Evolutionary conservation across 2,797 vertebrate species (phyloP).

Genomic region (Pseudomugil gertrudae): DNA sequence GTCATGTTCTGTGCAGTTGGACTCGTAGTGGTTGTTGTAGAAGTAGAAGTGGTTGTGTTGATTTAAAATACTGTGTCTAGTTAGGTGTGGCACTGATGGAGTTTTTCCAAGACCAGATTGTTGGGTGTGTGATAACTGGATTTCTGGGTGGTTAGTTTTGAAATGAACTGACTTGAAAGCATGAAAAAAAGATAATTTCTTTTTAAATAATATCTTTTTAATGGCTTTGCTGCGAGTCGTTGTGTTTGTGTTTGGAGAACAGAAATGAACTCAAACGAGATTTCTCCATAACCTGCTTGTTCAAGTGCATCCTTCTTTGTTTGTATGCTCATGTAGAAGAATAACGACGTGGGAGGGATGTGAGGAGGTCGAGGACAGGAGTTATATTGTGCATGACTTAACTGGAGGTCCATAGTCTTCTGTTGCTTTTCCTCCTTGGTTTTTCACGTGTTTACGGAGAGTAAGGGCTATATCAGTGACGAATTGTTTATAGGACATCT

Average conservation of each 20-base stretch:
- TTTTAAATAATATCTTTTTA: background rate
- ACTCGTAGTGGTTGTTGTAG: conserved; percentile 18
- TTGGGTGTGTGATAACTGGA: conserved; percentile 29
- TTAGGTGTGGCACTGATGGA: conserved; percentile 45
- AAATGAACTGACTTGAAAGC: conserved; percentile 35
- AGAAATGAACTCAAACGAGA: conserved; percentile 19
- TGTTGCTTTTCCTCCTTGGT: conserved; percentile 55
- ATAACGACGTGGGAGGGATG: background rate
- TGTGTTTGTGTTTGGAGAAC: conserved; percentile 24
- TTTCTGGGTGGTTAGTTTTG: conserved; percentile 46
- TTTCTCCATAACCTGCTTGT: conserved; percentile 31
- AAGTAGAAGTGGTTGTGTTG: conserved; percentile 10
- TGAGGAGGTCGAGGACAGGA: background rate
- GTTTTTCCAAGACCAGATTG: conserved; percentile 32
- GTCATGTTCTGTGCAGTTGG: conserved; percentile 12
- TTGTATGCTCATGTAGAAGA: conserved; percentile 44
- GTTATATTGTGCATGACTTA: conserved; percentile 44
- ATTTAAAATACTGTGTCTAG: conserved; percentile 30
- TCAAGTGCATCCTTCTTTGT: conserved; percentile 41
- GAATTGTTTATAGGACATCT: conserved; percentile 27
- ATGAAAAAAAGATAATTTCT: background rate
- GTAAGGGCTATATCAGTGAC: conserved; percentile 77
- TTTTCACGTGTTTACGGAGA: conserved; percentile 71
- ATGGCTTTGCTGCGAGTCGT: conserved; percentile 31
- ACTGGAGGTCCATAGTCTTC: conserved; percentile 43